Evolutionary conservation across 2,113 vertebrate species (phyloP), one percentile per base, ranked within the genome.

Genomic region (Myanophis thanlyinensis): DNA sequence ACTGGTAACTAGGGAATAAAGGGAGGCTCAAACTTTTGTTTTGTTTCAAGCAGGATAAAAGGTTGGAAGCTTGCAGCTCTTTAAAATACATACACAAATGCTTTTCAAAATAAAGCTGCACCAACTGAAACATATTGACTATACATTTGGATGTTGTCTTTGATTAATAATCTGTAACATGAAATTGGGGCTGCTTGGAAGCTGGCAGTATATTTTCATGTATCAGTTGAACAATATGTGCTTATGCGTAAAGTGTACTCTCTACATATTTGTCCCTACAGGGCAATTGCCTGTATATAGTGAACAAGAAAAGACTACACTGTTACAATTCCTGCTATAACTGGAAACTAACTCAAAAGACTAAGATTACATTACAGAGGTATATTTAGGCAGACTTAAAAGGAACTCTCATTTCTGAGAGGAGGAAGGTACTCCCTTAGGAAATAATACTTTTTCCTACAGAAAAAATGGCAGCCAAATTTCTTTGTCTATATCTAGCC

Each of bases 191-290:
- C 80, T 93, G 90, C 94, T 96, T 22, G 1, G 93, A 94, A 51
- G 2, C 90, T 94, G 80, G 10, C 90, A 62, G 51, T 0, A 0
- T 88, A 85, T 90, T 91, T 86, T 88, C 93, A 27, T 9, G 9
- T 1, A 35, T 73, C 94, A 44, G 47, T 88, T 11, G 87, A 94
- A 93, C 95, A 97, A 95, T 95, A 96, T 95, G 96, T 95, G 94
- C 51, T 56, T 67, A 40, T 91, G 90, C 92, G 93, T 90, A 94
- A 88, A 96, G 96, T 86, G 59, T 87, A 52, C 44, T 89, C 15
- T 18, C 95, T 91, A 52, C 59, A 93, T 93, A 67, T 87, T 59
- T 73, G 92, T 95, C 2, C 80, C 96, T 80, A 2, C 5, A 87
- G 94, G 93, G 92, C 92, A 93, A 95, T 94, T 95, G 93, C 89